Base-by-base conservation (phyloP, 2,888 invertebrate genomes). In the Acrocyrtus sp. region DNA sequence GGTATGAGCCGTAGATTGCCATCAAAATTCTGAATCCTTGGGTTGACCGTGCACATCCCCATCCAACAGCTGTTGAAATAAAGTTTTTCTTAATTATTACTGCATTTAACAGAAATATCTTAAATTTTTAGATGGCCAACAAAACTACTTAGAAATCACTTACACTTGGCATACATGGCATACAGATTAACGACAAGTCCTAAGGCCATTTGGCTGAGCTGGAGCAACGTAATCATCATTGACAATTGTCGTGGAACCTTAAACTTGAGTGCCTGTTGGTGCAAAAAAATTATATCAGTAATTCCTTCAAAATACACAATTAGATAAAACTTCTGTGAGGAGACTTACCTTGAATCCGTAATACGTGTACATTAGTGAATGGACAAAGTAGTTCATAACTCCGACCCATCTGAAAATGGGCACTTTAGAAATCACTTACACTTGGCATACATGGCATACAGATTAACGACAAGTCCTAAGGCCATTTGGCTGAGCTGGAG, bases 401-500 rank as follows among this genome's bases (percentile, higher is more conserved):
- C 95, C 92, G 86, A 95, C 96, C 95, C 95, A 95, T 80, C 96
- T 39, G 12, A 12, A 39, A 8, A 39, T 39, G 21, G n/a, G n/a
- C n/a, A n/a, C n/a, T n/a, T n/a, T n/a, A n/a, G n/a, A n/a, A 39
- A 19, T 27, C 4, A 50, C 68, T 67, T 57, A 77, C 77, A 61
- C 66, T 77, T 77, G 60, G 74, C 74, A 72, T 68, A 74, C 67
- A 74, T 72, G 50, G 95, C 94, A 90, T 92, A 94, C 73, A 95
- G 86, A 85, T 96, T 96, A 83, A 97, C 92, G 56, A 89, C 89
- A 85, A 94, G 93, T 19, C 97, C 98, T 77, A 95, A 89, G 58
- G 96, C 88, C 97, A 98, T 98, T 87, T 98, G 98, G 39, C 91
- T 87, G 68, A 98, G 88, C 84, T 98, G 98, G 58, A 95, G 87